Conservation (phyloP, 2,888 invertebrate species). For the Trichacis sp. region DNA sequence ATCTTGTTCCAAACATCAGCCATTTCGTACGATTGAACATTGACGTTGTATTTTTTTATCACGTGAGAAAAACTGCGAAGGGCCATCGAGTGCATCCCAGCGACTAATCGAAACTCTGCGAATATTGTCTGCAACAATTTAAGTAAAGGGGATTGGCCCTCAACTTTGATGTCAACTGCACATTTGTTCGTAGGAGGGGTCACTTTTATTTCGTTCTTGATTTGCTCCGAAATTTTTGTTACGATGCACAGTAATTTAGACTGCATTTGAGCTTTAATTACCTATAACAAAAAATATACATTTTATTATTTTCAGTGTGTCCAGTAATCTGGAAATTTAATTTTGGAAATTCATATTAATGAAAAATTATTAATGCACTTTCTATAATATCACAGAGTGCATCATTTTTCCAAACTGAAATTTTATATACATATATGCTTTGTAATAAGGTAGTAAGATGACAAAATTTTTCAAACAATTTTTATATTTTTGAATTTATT, state of each 20-base stretch:
- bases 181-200: slow-evolving; percentile 24
- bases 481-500: no score
- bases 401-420: no score
- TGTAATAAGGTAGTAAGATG: no score
- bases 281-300: slow-evolving; percentile 69
- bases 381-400: no score
- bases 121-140: slow-evolving; percentile 82
- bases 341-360: slow-evolving; percentile 8
- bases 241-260: slow-evolving; percentile 84
- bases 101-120: slow-evolving; percentile 85
- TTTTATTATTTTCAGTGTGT: background rate
- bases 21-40: slow-evolving; percentile 75
- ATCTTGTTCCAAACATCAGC: slow-evolving; percentile 91
- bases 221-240: slow-evolving; percentile 82
- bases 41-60: slow-evolving; percentile 72
- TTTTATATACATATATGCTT: no score
- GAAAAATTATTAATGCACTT: no score
- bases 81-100: slow-evolving; percentile 80
- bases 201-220: slow-evolving; percentile 61
- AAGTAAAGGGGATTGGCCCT: slow-evolving; percentile 69
- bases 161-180: slow-evolving; percentile 40
- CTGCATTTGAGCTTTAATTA: slow-evolving; percentile 86
- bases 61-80: slow-evolving; percentile 76
- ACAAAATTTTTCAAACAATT: no score
- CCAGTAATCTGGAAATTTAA: background rate